These are phyloP conservation scores for Pachypanchax playfairii DNA, from an alignment of 2,113 vertebrate genomes.

Conservation along the genomic window DNA sequence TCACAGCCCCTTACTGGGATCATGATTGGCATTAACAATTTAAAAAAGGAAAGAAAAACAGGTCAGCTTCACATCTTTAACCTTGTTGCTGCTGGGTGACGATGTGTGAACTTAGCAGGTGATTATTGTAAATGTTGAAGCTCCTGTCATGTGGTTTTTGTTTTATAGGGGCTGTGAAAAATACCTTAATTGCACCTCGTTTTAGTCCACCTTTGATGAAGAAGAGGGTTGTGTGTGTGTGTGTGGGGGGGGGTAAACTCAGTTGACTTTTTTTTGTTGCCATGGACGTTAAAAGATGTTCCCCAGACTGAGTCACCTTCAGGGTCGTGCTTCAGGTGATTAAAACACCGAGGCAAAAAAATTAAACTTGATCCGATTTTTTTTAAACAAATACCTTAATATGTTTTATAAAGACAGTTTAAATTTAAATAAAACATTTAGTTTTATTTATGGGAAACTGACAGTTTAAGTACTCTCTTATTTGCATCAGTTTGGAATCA, in stretches of 20 bases:
- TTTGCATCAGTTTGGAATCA: too few relatives aligned
- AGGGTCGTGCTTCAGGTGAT: slow-evolving; percentile 69
- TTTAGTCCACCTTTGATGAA: slow-evolving; percentile 60
- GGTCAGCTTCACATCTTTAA: slow-evolving; percentile 65
- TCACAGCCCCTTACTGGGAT: slow-evolving; percentile 37
- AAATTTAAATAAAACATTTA: too few relatives aligned
- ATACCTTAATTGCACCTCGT: slow-evolving; percentile 66
- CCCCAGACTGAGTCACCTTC: slow-evolving; percentile 64
- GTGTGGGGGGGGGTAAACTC: slow-evolving; percentile 11
- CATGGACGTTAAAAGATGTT: slow-evolving; percentile 60
- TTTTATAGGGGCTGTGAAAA: slow-evolving; percentile 55
- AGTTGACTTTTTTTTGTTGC: slow-evolving; percentile 18
- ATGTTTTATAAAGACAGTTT: too few relatives aligned
- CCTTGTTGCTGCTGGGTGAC: slow-evolving; percentile 63
- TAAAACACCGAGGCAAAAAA: background rate
- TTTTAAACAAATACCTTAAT: too few relatives aligned
- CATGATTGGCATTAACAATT: slow-evolving; percentile 46
- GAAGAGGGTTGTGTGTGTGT: background rate
- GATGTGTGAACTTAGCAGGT: slow-evolving; percentile 59
- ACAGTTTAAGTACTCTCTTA: too few relatives aligned
- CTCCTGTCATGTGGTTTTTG: slow-evolving; percentile 51
- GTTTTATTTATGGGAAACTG: too few relatives aligned
- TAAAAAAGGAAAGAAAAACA: slow-evolving; percentile 22
- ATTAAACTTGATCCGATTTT: too few relatives aligned
- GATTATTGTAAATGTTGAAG: slow-evolving; percentile 48